Conservation (phyloP, 1,140 invertebrate genomes). For the Lithobius niger region DNA sequence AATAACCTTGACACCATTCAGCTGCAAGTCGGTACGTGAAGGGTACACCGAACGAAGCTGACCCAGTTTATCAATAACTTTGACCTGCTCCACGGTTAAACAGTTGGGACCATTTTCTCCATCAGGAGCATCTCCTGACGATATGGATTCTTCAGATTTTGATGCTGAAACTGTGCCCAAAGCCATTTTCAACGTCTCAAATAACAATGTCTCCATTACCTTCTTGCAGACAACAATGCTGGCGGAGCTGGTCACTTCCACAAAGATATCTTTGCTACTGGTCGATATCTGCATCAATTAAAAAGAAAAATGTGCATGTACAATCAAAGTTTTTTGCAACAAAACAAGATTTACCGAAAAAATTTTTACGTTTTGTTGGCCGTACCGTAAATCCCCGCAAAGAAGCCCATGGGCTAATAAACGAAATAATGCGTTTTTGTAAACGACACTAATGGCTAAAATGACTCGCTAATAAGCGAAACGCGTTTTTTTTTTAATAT, state of each 20-base stretch:
- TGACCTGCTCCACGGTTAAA: constrained; percentile 49
- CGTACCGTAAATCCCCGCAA: too few species aligned
- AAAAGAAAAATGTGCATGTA: background rate
- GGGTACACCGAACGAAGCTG: constrained; percentile 58
- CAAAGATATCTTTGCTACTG: constrained; percentile 48
- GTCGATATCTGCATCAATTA: constrained; percentile 34
- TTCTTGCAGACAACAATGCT: constrained; percentile 50
- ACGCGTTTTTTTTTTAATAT: too few species aligned
- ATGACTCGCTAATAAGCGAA: too few species aligned
- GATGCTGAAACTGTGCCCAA: constrained; percentile 19
- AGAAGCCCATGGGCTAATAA: too few species aligned
- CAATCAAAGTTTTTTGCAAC: too few species aligned
- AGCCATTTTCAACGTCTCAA: constrained; percentile 41
- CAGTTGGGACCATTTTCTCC: constrained; percentile 26
- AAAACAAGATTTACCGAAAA: too few species aligned
- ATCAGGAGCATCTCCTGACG: too few species aligned
- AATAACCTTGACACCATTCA: background rate
- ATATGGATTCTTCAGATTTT: too few species aligned
- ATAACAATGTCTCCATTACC: constrained; percentile 50
- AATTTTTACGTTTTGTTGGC: too few species aligned
- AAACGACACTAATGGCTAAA: too few species aligned
- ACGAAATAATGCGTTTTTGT: too few species aligned
- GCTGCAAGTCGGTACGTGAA: constrained; percentile 49
- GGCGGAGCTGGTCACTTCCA: constrained; percentile 61
- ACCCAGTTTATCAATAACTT: constrained; percentile 50